A percentile compares a stretch with the other conserved stretches of the same genome.
Evolutionary conservation across 2,797 vertebrate species (phyloP).

Genomic region (Amazonetta brasiliensis): DNA sequence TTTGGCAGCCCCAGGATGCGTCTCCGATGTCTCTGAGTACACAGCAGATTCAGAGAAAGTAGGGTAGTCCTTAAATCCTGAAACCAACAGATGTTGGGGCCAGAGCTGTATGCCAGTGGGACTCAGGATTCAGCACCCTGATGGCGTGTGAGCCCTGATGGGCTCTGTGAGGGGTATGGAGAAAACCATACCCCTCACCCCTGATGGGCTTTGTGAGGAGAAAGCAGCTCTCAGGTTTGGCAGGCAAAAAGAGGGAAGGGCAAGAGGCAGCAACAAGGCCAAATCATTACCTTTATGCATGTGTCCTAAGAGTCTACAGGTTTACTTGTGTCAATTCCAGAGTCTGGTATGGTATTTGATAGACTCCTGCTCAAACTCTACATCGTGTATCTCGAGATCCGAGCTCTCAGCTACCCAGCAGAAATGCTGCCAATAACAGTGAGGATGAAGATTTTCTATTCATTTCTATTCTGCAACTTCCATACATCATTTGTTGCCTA

Average conservation of each 20-base stretch:
- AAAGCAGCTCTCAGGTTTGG: fast-evolving
- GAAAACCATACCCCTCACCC: neutral
- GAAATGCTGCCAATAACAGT: neutral
- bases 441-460: neutral
- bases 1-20: too few species aligned
- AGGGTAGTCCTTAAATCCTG: neutral
- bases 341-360: fast-evolving
- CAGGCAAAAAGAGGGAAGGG: neutral
- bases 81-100: neutral
- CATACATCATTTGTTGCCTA: fast-evolving
- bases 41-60: neutral
- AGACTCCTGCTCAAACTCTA: neutral
- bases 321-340: neutral
- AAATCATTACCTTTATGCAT: fast-evolving
- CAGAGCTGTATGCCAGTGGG: fast-evolving
- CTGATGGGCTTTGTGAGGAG: neutral
- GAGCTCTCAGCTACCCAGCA: neutral
- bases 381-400: neutral
- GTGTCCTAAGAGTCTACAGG: neutral
- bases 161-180: neutral
- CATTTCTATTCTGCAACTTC: neutral
- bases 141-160: fast-evolving
- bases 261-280: neutral
- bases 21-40: too few species aligned
- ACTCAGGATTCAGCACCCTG: fast-evolving